A percentile compares a stretch with the other conserved stretches of the same genome.
phyloP scores from a whole-genome alignment of 1,140 invertebrate species.

The Polypedilum vanderplanki region DNA sequence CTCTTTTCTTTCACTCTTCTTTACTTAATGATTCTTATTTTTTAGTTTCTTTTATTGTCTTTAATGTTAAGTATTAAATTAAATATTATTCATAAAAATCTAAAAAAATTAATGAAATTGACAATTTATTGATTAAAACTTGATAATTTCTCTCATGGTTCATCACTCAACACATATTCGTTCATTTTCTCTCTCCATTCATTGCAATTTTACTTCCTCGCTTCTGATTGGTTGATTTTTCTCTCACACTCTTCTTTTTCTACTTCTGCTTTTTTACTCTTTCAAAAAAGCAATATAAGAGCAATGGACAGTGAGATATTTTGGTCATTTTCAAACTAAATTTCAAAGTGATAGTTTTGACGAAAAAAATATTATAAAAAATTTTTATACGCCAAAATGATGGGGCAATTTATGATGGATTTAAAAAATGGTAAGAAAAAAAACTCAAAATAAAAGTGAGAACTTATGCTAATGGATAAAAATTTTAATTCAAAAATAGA shows the following conservation, averaged over 20 bases:
- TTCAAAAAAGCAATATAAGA: background rate
- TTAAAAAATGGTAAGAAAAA: conserved; percentile 40
- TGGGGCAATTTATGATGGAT: conserved; percentile 41
- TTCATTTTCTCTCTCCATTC: background rate
- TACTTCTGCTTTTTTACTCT: background rate
- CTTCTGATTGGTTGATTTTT: background rate
- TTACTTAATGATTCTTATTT: too few relatives aligned
- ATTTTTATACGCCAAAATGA: conserved; percentile 39
- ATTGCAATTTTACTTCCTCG: background rate
- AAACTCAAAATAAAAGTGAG: background rate
- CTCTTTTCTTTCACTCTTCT: background rate
- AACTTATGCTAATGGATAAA: background rate
- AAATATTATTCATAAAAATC: too few relatives aligned
- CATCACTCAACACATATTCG: background rate
- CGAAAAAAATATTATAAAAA: background rate
- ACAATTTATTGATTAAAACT: too few relatives aligned
- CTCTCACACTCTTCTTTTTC: too few relatives aligned
- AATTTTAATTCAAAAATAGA: background rate
- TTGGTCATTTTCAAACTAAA: conserved; percentile 12
- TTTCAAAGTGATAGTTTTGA: background rate
- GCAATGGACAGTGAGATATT: background rate
- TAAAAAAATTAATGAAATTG: too few relatives aligned
- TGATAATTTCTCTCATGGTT: background rate
- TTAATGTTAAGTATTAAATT: too few relatives aligned
- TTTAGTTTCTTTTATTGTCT: too few relatives aligned